Percentiles rank a stretch among this genome's conserved stretches.
Conservation (phyloP, 2,888 invertebrate genomes). For the Pseudanteris insignis region DNA sequence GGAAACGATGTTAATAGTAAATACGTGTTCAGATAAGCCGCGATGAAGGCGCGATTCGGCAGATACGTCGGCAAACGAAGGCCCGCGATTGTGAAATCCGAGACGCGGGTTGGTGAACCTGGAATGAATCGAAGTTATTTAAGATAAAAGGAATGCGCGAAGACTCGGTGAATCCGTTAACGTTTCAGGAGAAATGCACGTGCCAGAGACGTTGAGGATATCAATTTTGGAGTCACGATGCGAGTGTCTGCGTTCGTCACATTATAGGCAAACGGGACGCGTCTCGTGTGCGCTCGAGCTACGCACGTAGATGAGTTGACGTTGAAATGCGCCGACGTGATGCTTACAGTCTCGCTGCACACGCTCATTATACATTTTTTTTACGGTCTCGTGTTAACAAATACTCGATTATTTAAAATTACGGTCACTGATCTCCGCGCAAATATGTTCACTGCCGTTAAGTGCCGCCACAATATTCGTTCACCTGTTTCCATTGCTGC, state of each 20-base stretch:
- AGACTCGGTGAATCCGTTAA: slow-evolving; percentile 21
- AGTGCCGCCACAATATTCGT: too few species aligned
- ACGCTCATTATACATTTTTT: too few species aligned
- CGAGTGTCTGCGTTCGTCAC: slow-evolving; percentile 28
- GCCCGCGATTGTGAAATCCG: slow-evolving; percentile 57
- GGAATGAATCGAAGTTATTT: slow-evolving; percentile 21
- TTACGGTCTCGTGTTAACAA: too few species aligned
- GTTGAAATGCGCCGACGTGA: slow-evolving; percentile 23
- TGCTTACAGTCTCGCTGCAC: slow-evolving; percentile 12
- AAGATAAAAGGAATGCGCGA: slow-evolving; percentile 42
- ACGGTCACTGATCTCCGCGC: too few species aligned
- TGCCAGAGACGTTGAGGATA: slow-evolving; percentile 34
- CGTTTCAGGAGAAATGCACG: slow-evolving; percentile 37
- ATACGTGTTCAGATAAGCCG: slow-evolving; percentile 37
- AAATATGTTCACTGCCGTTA: slow-evolving; percentile 11
- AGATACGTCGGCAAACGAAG: slow-evolving; percentile 51
- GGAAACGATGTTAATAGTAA: slow-evolving; percentile 27
- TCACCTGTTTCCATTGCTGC: too few species aligned
- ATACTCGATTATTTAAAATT: too few species aligned
- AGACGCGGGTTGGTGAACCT: slow-evolving; percentile 33
- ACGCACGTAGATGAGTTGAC: slow-evolving; percentile 18
- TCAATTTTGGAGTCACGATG: slow-evolving; percentile 35
- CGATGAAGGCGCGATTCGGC: slow-evolving; percentile 42
- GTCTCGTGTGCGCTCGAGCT: slow-evolving; percentile 19
- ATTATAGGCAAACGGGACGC: slow-evolving; percentile 35